phyloP scores from a whole-genome alignment of 2,797 vertebrate genomes.

The Pangasius djambal region DNA sequence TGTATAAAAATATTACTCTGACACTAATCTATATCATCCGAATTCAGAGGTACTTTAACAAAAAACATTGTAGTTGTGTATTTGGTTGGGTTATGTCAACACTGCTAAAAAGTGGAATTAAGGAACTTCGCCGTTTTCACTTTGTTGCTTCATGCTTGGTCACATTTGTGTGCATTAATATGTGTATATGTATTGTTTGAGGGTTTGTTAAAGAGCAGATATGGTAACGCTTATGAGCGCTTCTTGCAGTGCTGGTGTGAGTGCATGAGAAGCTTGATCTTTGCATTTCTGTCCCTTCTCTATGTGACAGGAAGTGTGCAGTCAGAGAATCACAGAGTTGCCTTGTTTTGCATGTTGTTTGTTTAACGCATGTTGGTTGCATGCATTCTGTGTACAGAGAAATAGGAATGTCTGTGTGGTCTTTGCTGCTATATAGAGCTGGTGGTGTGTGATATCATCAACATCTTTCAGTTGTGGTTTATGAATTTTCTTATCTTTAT shows the following conservation, averaged over 20 bases:
- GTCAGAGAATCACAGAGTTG: background rate
- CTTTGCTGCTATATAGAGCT: background rate
- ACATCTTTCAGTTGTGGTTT: background rate
- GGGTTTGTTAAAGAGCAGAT: background rate
- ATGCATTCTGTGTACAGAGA: background rate
- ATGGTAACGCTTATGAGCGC: background rate
- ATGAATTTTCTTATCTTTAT: background rate
- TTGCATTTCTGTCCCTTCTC: background rate
- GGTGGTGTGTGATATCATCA: background rate
- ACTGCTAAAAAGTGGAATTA: background rate
- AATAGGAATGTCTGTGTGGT: background rate
- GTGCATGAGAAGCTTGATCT: slow-evolving; percentile 24
- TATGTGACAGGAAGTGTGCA: background rate
- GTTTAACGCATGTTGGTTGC: slow-evolving; percentile 29
- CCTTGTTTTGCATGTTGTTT: slow-evolving; percentile 49
- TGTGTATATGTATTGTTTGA: slow-evolving; percentile 14
- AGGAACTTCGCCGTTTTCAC: slow-evolving; percentile 49
- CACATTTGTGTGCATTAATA: background rate
- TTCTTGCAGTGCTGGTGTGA: background rate
- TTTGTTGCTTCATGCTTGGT: slow-evolving; percentile 51
- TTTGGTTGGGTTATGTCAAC: background rate
- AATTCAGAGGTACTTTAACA: background rate
- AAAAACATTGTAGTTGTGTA: background rate
- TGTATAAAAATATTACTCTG: background rate
- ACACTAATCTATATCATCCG: no score